Base-by-base conservation (phyloP, 2,888 invertebrate species). In the Molorchus minor region DNA sequence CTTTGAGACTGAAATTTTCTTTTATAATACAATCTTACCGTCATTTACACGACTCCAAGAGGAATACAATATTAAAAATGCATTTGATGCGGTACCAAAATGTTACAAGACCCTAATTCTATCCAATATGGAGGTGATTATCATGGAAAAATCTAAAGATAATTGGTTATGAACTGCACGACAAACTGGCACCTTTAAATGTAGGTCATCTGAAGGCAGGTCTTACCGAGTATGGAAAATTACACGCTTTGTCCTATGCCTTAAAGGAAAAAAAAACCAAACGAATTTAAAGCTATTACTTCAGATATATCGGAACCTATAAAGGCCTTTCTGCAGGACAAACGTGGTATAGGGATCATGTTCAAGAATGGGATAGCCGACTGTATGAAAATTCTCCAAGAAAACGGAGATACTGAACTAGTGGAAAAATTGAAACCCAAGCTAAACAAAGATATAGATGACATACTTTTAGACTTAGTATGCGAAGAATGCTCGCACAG, bases 181-280 rank as follows among this genome's bases (percentile, higher is more conserved):
- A 61, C 13, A 57, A 52, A 33, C 53, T 44, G 12, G 21, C 25
- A 38, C 44, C 60, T 1, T 59, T 68, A 53, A 55, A 56, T n/a
- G 8, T 58, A 19, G 21, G 56, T 12, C 64, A 69, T 35, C 51
- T 59, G 2, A 56, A 62, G 36, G 1, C 61, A 19, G 54, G 61
- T 10, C 21, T 64, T 7, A 58, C 51, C 46, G 46, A 56, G 17
- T 66, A 65, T 7, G 68, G 62, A 29, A 62, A 64, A 43, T 58
- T 64, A 25, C 69, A 70, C 29, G 68, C 67, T 15, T 3, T 67
- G n/a, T 70, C 67, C 15, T 64, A 68, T 13, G 68, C 67, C 10
- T 17, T 67, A 1, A 40, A 51, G 13, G 30, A 56, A 8, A 59
- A 58, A 12, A 47, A 62, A 1, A 47, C 49, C 10, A 56, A 58